Evolutionary conservation across 2,113 vertebrate species (phyloP).

Genomic region (Megaleporinus macrocephalus): DNA sequence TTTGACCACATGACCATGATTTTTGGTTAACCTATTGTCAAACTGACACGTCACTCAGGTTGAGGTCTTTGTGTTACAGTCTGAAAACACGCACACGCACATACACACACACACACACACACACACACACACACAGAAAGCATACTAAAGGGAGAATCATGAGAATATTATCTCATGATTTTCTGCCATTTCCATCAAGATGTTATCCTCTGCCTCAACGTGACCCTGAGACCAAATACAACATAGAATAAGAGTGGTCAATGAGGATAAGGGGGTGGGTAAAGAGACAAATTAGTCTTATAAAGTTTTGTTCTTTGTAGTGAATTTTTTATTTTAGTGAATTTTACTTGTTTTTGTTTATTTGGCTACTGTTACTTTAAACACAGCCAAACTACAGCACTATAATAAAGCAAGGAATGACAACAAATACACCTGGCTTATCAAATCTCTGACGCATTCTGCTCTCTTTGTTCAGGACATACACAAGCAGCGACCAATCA

Average conservation of each 20-base stretch:
- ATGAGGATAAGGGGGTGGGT: not conserved
- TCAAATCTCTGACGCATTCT: too few relatives aligned
- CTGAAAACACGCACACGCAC: constrained; percentile 23
- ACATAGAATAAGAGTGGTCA: not conserved
- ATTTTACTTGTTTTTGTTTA: too few relatives aligned
- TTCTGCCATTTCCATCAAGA: constrained; percentile 21
- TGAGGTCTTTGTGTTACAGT: not conserved
- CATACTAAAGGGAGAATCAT: constrained; percentile 5
- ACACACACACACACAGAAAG: constrained; percentile 18
- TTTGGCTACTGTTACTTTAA: too few relatives aligned
- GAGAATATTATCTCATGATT: not conserved
- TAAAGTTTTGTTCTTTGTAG: too few relatives aligned
- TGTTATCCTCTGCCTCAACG: constrained; percentile 4
- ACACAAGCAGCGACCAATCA: too few relatives aligned
- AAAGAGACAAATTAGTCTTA: too few relatives aligned
- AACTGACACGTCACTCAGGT: constrained; percentile 9
- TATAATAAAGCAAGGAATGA: too few relatives aligned
- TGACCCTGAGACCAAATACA: constrained; percentile 9
- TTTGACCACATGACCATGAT: constrained; percentile 33
- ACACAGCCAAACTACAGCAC: too few relatives aligned
- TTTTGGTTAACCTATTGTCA: constrained; percentile 10
- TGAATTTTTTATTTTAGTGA: too few relatives aligned
- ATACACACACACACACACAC: constrained; percentile 15
- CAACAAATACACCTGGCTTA: too few relatives aligned
- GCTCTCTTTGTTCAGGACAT: too few relatives aligned